A percentile compares a stretch with the other conserved stretches of the same genome.
Conservation (phyloP, 2,113 vertebrate species). For the Siphamia tubifer region DNA sequence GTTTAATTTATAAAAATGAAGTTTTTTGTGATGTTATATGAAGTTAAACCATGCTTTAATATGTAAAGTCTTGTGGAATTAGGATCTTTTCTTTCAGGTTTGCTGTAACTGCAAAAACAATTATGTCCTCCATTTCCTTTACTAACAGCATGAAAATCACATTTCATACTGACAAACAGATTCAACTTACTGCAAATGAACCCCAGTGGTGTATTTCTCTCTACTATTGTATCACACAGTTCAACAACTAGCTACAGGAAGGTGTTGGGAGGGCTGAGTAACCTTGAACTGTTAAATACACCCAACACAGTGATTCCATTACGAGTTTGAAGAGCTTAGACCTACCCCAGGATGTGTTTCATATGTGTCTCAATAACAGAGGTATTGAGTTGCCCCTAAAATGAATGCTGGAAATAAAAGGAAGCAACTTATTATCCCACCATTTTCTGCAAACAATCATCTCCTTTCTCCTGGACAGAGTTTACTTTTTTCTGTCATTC, state of each 20-base stretch:
- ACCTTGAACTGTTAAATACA: conserved; percentile 53
- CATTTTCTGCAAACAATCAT: conserved; percentile 72
- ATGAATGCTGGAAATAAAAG: conserved; percentile 60
- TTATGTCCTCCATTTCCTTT: conserved; percentile 21
- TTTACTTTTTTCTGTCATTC: conserved; percentile 59
- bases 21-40: too few relatives aligned
- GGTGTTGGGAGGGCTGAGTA: conserved; percentile 36
- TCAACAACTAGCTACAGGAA: conserved; percentile 34
- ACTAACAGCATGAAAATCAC: conserved; percentile 13
- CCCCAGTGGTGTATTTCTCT: conserved; percentile 3
- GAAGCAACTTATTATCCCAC: conserved; percentile 70
- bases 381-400: conserved; percentile 67
- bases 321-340: conserved; percentile 34
- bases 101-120: conserved; percentile 8
- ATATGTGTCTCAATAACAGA: conserved; percentile 65
- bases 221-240: conserved; percentile 35
- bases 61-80: too few relatives aligned
- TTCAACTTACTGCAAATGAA: conserved; percentile 7
- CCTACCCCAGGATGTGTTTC: conserved; percentile 57
- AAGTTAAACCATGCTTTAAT: too few relatives aligned
- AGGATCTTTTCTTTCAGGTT: not conserved
- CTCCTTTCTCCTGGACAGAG: conserved; percentile 50
- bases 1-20: too few relatives aligned
- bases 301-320: conserved; percentile 61
- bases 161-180: conserved; percentile 27